Percentiles rank a stretch among this genome's conserved stretches.
Evolutionary conservation across 2,888 invertebrate genomes (phyloP).

Genomic region (Gari tellinella): DNA sequence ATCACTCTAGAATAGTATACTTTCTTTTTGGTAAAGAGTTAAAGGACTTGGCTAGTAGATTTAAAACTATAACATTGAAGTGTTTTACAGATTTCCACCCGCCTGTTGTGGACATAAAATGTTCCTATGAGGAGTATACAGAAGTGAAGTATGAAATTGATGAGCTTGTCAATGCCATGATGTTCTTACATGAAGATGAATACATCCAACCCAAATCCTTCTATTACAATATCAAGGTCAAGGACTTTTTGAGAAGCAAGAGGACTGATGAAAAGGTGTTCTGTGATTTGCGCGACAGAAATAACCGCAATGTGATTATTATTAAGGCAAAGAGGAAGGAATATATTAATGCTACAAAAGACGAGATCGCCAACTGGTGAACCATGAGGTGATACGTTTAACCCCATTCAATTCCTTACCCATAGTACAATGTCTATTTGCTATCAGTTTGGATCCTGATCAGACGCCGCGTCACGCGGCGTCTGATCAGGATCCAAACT

Average conservation of each 20-base stretch:
- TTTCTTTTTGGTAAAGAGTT: conserved; percentile 33
- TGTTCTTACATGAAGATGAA: conserved; percentile 27
- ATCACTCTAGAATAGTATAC: conserved; percentile 23
- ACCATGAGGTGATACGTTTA: no score
- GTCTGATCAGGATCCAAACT: no score
- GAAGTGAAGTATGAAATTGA: conserved; percentile 42
- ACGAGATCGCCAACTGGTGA: conserved; percentile 34
- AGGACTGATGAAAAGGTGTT: conserved; percentile 23
- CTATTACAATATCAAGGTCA: conserved; percentile 37
- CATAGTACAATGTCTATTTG: no score
- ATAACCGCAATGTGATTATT: conserved; percentile 29
- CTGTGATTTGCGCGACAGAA: conserved; percentile 19
- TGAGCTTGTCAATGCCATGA: conserved; percentile 32
- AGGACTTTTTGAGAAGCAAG: conserved; percentile 29
- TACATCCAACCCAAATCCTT: conserved; percentile 39
- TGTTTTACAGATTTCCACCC: conserved; percentile 25
- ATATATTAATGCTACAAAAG: conserved; percentile 24
- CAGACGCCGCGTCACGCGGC: no score
- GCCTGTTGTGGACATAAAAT: conserved; percentile 28
- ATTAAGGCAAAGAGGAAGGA: conserved; percentile 31
- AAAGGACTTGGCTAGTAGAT: conserved; percentile 10
- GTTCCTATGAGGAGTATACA: conserved; percentile 29
- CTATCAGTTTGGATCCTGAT: no score
- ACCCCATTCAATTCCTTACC: no score
- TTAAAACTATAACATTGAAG: conserved; percentile 16